phyloP scores from a whole-genome alignment of 2,113 vertebrate genomes.

The Zonotrichia leucophrys region DNA sequence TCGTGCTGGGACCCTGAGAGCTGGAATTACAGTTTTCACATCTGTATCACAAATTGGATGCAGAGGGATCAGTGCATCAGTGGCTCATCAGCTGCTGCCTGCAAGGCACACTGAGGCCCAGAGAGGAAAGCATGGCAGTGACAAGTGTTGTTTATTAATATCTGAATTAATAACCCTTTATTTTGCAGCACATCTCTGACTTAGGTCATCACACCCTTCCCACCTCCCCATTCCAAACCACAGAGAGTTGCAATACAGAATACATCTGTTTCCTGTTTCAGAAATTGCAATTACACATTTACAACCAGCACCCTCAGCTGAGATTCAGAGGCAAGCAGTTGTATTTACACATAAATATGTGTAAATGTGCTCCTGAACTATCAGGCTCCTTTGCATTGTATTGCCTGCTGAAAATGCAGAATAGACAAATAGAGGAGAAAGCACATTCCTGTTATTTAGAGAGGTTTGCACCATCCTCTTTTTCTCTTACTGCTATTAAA shows the following conservation, averaged over 20 bases:
- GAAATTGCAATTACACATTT: neutral
- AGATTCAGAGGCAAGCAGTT: neutral
- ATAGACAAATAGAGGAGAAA: neutral
- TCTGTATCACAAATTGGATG: neutral
- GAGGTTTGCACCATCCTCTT: neutral
- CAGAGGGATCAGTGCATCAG: neutral
- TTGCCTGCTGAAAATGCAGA: neutral
- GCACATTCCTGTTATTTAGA: neutral
- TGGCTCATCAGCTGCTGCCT: neutral
- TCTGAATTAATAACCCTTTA: neutral
- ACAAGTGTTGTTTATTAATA: neutral
- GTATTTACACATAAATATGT: neutral
- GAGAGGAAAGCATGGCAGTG: neutral
- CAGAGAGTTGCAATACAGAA: neutral
- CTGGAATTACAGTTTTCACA: neutral
- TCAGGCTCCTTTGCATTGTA: neutral
- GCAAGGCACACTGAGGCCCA: neutral
- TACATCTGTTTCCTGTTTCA: constrained; percentile 65
- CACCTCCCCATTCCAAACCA: neutral
- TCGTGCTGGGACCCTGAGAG: neutral
- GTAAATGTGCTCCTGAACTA: neutral
- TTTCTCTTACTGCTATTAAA: neutral
- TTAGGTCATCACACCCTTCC: neutral
- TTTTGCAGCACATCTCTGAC: neutral
- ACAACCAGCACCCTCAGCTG: neutral